Percentiles rank a stretch among this genome's conserved stretches.
phyloP scores from a whole-genome alignment of 2,113 vertebrate genomes.

The Benitochromis conjunctus region DNA sequence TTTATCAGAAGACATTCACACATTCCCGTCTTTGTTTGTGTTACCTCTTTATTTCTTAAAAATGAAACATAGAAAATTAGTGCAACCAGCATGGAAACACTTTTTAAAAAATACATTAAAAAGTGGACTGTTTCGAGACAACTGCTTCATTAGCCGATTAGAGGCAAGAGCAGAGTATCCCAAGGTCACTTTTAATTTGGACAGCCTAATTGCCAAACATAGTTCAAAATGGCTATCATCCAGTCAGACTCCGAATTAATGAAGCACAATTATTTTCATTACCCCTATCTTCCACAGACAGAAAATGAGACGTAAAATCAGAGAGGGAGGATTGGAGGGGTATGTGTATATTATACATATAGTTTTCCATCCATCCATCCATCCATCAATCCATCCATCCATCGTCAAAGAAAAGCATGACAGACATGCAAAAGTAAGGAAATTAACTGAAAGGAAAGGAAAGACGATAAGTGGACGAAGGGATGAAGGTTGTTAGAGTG shows the following conservation, averaged over 20 bases:
- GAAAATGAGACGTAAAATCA: slow-evolving; percentile 75
- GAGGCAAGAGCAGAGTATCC: slow-evolving; percentile 84
- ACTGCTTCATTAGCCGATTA: slow-evolving; percentile 88
- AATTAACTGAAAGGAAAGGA: slow-evolving; percentile 50
- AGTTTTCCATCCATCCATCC: not conserved
- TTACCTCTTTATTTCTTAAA: slow-evolving; percentile 6
- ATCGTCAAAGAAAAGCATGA: not conserved
- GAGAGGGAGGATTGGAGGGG: slow-evolving; percentile 31
- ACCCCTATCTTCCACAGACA: slow-evolving; percentile 86
- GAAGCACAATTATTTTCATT: slow-evolving; percentile 98
- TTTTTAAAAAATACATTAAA: slow-evolving; percentile 80
- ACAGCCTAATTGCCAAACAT: slow-evolving; percentile 98
- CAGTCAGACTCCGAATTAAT: slow-evolving; percentile 94
- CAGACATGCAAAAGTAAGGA: slow-evolving; percentile 50
- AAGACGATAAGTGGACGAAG: slow-evolving; percentile 25
- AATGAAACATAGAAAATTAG: slow-evolving; percentile 50
- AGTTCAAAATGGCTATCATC: slow-evolving; percentile 97
- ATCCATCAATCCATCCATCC: not conserved
- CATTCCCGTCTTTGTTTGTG: not conserved
- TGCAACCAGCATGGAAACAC: slow-evolving; percentile 38
- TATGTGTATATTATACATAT: not conserved
- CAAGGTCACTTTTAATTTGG: slow-evolving; percentile 99
- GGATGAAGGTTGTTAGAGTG: slow-evolving; percentile 39
- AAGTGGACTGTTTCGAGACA: slow-evolving; percentile 82
- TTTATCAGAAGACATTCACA: slow-evolving; percentile 7